Evolutionary conservation across 2,113 vertebrate genomes (phyloP).

Genomic region (Girardinichthys multiradiatus): DNA sequence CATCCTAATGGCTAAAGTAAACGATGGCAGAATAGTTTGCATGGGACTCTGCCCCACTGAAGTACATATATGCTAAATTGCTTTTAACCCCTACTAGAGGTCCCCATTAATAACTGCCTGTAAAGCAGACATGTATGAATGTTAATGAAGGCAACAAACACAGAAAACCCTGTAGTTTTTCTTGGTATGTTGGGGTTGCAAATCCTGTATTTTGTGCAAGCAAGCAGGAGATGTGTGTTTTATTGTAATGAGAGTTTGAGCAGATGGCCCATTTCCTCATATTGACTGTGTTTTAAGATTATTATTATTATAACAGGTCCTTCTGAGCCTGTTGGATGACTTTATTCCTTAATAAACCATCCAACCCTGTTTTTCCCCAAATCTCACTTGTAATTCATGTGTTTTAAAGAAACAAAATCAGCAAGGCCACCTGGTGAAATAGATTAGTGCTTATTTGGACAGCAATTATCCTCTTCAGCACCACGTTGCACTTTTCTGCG

Average conservation of each 20-base stretch:
- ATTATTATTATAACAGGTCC: not conserved
- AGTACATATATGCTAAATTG: not conserved
- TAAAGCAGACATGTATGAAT: constrained; percentile 35
- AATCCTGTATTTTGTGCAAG: constrained; percentile 35
- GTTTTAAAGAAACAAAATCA: not conserved
- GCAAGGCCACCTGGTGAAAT: constrained; percentile 35
- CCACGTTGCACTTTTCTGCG: constrained; percentile 59
- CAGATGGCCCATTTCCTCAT: constrained; percentile 15
- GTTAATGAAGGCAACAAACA: constrained; percentile 23
- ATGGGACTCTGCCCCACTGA: constrained; percentile 37
- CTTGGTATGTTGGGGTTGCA: constrained; percentile 31
- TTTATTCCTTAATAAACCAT: not conserved
- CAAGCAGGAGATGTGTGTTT: not conserved
- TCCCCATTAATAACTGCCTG: constrained; percentile 17
- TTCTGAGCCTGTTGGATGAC: not conserved
- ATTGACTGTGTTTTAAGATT: constrained; percentile 32
- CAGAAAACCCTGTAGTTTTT: constrained; percentile 1
- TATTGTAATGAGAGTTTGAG: constrained; percentile 18
- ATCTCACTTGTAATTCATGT: constrained; percentile 15
- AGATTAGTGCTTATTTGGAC: constrained; percentile 72
- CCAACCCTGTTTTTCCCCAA: too few relatives aligned
- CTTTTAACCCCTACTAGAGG: constrained; percentile 5
- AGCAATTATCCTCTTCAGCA: constrained; percentile 73
- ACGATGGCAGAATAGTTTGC: constrained; percentile 36
- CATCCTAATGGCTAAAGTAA: constrained; percentile 56